A percentile compares a stretch with the other conserved stretches of the same genome.
These are phyloP conservation scores for Amphilophus citrinellus DNA, from an alignment of 2,113 vertebrate genomes.

Conservation along the genomic window DNA sequence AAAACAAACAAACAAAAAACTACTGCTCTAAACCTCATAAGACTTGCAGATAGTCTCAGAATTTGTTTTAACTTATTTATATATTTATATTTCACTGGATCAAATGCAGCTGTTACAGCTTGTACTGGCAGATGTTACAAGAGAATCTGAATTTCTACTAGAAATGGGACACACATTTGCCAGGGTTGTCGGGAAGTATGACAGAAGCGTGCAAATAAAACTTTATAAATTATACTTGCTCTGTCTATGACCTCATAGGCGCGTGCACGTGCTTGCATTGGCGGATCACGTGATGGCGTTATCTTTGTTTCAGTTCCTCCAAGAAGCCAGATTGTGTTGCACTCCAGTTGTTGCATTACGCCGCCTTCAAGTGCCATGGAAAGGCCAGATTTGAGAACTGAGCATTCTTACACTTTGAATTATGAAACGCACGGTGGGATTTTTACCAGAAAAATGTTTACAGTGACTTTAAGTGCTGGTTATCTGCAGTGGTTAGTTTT, in stretches of 20 bases:
- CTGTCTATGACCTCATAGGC: background rate
- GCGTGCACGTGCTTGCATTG: background rate
- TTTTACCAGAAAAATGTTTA: background rate
- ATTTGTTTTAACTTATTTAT: background rate
- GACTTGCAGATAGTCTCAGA: background rate
- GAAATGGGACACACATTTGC: background rate
- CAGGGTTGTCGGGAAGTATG: background rate
- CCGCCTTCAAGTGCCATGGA: background rate
- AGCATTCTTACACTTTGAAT: too few relatives aligned
- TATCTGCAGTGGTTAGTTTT: background rate
- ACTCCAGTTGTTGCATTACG: background rate
- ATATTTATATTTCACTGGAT: too few relatives aligned
- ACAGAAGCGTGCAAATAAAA: background rate
- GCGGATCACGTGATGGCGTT: slow-evolving; percentile 8
- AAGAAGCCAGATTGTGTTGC: background rate
- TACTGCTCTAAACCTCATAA: background rate
- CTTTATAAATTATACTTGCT: background rate
- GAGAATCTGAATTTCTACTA: background rate
- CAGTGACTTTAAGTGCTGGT: background rate
- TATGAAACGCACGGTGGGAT: background rate
- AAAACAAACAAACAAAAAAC: background rate
- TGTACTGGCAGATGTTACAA: background rate
- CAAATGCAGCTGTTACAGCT: background rate
- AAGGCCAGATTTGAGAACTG: background rate
- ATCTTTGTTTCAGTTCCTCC: background rate